Percentiles rank a stretch among this genome's conserved stretches.
Evolutionary conservation across 2,888 invertebrate genomes (phyloP).

Genomic region (Yponomeuta cagnagella): DNA sequence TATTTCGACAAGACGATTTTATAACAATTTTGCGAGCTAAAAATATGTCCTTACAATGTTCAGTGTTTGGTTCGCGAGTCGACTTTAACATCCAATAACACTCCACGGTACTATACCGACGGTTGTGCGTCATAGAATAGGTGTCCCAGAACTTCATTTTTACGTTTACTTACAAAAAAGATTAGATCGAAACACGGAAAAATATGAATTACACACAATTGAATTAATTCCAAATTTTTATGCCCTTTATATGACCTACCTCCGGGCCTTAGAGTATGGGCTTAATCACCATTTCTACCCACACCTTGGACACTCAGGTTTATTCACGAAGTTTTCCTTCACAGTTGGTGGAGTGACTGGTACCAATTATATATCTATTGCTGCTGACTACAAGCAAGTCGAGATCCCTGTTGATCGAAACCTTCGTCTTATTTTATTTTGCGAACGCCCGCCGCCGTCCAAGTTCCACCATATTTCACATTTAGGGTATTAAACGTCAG

Average conservation of each 20-base stretch:
- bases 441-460: not conserved
- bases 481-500: conserved; percentile 11
- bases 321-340: too few relatives aligned
- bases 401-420: not conserved
- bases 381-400: too few relatives aligned
- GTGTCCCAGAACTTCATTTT: not conserved
- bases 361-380: too few relatives aligned
- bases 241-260: too few relatives aligned
- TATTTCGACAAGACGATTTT: not conserved
- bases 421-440: not conserved
- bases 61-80: not conserved
- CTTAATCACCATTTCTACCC: too few relatives aligned
- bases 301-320: too few relatives aligned
- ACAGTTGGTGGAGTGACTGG: too few relatives aligned
- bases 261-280: too few relatives aligned
- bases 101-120: not conserved
- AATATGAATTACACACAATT: too few relatives aligned
- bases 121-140: not conserved
- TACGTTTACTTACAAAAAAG: too few relatives aligned
- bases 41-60: not conserved
- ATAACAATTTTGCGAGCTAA: not conserved
- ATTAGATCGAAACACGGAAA: too few relatives aligned
- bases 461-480: conserved; percentile 21
- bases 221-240: too few relatives aligned
- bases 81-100: conserved; percentile 1